These are phyloP conservation scores for Lasius fuliginosus DNA, from an alignment of 2,888 invertebrate species.

Conservation along the genomic window DNA sequence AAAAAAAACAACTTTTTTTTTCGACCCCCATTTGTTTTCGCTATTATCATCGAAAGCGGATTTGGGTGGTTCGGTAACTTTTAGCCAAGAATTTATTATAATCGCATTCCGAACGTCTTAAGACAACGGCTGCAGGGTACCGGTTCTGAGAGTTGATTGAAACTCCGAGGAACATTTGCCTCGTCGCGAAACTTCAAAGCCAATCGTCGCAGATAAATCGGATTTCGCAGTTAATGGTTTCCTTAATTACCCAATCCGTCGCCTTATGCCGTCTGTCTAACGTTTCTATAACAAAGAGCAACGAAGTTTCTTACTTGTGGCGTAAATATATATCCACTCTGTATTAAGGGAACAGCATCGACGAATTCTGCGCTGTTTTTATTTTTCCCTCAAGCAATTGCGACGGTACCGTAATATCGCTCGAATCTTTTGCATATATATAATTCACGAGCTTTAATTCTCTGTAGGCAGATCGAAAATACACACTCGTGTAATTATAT, in stretches of 20 bases:
- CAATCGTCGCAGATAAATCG: slow-evolving; percentile 77
- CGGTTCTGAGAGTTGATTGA: slow-evolving; percentile 71
- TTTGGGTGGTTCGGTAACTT: slow-evolving; percentile 74
- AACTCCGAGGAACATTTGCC: slow-evolving; percentile 71
- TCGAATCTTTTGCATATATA: not conserved
- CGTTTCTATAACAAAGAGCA: slow-evolving; percentile 53
- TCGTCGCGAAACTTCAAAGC: slow-evolving; percentile 68
- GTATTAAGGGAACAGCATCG: not conserved
- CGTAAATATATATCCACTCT: slow-evolving; percentile 10
- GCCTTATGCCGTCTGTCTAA: slow-evolving; percentile 41
- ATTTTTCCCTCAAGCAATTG: not conserved
- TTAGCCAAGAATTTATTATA: slow-evolving; percentile 77
- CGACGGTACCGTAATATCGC: not conserved
- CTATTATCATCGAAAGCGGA: slow-evolving; percentile 75
- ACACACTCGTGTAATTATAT: not conserved
- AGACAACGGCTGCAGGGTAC: slow-evolving; percentile 72
- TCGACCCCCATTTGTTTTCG: slow-evolving; percentile 16
- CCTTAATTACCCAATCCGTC: slow-evolving; percentile 74
- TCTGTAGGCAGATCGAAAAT: not conserved
- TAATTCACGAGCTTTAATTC: not conserved
- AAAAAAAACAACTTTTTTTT: slow-evolving; percentile 32
- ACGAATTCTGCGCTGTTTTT: not conserved
- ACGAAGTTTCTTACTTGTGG: slow-evolving; percentile 47
- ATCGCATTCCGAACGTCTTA: slow-evolving; percentile 75
- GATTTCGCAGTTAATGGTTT: slow-evolving; percentile 73